Conservation (phyloP, 1,140 invertebrate genomes). For the Oedothorax gibbosus region DNA sequence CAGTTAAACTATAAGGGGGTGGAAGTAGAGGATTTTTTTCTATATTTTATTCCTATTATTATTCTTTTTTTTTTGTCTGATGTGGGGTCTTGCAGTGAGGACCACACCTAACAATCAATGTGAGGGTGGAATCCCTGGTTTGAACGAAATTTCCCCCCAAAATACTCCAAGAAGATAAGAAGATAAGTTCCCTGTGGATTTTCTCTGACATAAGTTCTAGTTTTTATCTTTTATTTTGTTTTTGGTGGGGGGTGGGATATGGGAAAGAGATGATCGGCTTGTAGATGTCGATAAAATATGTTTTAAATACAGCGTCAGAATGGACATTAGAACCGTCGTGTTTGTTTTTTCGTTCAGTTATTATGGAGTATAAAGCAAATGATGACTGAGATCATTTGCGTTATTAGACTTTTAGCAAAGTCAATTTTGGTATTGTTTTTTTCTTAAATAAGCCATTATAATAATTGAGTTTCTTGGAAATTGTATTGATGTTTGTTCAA, state of each 20-base stretch:
- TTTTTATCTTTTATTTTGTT: not conserved
- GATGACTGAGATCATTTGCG: too few species aligned
- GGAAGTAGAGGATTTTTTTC: slow-evolving; percentile 5
- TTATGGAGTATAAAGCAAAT: too few species aligned
- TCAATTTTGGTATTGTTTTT: too few species aligned
- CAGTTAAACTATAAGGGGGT: not conserved
- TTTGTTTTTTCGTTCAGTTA: too few species aligned
- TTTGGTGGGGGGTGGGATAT: not conserved
- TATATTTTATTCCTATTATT: not conserved
- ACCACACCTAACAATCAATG: slow-evolving; percentile 56
- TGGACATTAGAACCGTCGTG: too few species aligned
- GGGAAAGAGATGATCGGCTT: slow-evolving; percentile 9
- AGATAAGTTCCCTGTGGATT: slow-evolving; percentile 40
- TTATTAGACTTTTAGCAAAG: too few species aligned
- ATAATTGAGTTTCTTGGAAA: too few species aligned
- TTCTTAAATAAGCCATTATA: too few species aligned
- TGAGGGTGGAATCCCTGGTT: not conserved
- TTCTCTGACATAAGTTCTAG: slow-evolving; percentile 1
- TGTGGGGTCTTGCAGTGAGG: not conserved
- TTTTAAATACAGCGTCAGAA: not conserved
- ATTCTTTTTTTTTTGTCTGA: not conserved
- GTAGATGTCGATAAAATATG: slow-evolving; percentile 24
- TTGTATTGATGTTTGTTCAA: too few species aligned
- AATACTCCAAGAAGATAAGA: slow-evolving; percentile 17
- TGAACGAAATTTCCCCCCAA: slow-evolving; percentile 20